Evolutionary conservation across 2,797 vertebrate genomes (phyloP).

Genomic region (Paramormyrops hopkinsi): DNA sequence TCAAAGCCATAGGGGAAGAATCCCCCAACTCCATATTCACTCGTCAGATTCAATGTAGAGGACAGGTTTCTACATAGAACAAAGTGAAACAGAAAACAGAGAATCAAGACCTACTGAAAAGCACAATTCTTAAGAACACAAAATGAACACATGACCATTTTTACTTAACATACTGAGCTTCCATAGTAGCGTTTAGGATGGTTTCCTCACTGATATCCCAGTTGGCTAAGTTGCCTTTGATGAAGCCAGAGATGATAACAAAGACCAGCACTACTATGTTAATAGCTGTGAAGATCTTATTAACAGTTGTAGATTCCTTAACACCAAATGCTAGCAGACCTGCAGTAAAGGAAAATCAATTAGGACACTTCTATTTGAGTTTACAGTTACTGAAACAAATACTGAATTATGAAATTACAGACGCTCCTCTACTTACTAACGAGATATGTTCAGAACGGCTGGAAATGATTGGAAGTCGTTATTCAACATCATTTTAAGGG

Average conservation of each 20-base stretch:
- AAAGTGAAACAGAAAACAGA: conserved; percentile 2
- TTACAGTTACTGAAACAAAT: neutral
- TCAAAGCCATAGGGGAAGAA: conserved; percentile 75
- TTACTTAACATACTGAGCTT: conserved; percentile 44
- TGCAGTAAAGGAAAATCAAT: conserved; percentile 33
- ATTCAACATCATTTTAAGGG: neutral
- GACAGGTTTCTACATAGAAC: conserved; percentile 57
- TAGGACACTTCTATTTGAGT: too few relatives aligned
- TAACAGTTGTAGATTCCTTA: conserved; percentile 74
- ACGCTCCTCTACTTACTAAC: neutral
- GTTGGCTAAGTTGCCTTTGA: conserved; percentile 70
- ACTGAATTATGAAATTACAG: neutral
- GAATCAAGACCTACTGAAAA: neutral
- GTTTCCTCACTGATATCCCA: conserved; percentile 63
- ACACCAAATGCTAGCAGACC: conserved; percentile 78
- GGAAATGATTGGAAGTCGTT: neutral
- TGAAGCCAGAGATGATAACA: conserved; percentile 67
- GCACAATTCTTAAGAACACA: neutral
- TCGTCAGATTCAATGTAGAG: conserved; percentile 48
- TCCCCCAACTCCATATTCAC: conserved; percentile 64
- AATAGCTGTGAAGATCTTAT: conserved; percentile 75
- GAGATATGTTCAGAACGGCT: neutral
- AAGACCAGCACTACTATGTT: conserved; percentile 73
- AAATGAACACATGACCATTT: neutral
- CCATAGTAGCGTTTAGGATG: conserved; percentile 46